phyloP scores from a whole-genome alignment of 2,113 vertebrate genomes.

The Pelmatolapia mariae region DNA sequence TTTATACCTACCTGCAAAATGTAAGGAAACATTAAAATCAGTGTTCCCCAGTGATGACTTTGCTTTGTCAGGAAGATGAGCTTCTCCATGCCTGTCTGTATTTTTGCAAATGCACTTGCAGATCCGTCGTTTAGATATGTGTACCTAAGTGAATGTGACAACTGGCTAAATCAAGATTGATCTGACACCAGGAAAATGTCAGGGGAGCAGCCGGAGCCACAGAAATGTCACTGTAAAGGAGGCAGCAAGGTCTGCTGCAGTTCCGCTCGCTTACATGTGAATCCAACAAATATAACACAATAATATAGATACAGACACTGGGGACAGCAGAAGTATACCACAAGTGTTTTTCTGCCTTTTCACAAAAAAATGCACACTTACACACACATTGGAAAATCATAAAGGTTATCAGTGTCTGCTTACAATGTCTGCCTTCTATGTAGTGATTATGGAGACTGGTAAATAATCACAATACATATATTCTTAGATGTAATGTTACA shows the following conservation, averaged over 20 bases:
- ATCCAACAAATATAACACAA: neutral
- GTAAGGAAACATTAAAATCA: neutral
- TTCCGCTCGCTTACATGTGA: neutral
- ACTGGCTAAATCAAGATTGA: slow-evolving; percentile 73
- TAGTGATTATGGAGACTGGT: neutral
- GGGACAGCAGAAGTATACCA: neutral
- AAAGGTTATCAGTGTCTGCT: neutral
- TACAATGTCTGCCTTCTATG: neutral
- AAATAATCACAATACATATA: neutral
- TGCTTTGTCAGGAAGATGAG: neutral
- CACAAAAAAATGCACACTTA: neutral
- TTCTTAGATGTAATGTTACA: neutral
- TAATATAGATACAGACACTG: neutral
- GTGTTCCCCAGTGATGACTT: neutral
- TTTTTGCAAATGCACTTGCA: slow-evolving; percentile 5
- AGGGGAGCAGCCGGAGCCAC: slow-evolving; percentile 52
- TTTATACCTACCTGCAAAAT: neutral
- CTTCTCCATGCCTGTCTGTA: slow-evolving; percentile 13
- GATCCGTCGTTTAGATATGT: slow-evolving; percentile 53
- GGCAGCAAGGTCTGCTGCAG: slow-evolving; percentile 12
- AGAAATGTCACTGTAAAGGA: slow-evolving; percentile 69
- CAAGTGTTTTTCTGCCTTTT: neutral
- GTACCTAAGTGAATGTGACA: slow-evolving; percentile 70
- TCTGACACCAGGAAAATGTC: slow-evolving; percentile 78
- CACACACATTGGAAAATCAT: neutral